phyloP scores from a whole-genome alignment of 2,888 invertebrate species.

The Ellobium chinense region DNA sequence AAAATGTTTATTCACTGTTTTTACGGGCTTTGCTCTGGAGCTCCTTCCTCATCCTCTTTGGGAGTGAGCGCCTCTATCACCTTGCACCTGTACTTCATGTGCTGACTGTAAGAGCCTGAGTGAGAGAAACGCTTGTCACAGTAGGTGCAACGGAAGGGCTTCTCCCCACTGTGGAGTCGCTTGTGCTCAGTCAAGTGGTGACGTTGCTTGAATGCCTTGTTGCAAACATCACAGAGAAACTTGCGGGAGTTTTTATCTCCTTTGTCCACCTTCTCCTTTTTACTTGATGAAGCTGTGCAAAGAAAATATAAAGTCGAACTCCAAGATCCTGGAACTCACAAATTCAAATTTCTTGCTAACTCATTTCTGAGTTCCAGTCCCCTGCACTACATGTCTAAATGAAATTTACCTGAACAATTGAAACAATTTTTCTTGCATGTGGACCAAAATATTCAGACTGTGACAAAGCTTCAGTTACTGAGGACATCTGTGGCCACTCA shows the following conservation, averaged over 20 bases:
- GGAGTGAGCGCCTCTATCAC: constrained; percentile 29
- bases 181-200: constrained; percentile 47
- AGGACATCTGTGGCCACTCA: too few relatives aligned
- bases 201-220: constrained; percentile 46
- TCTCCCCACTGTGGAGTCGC: constrained; percentile 45
- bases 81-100: constrained; percentile 45
- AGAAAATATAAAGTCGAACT: background rate
- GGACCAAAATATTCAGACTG: too few relatives aligned
- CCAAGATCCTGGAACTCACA: background rate
- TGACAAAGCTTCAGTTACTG: too few relatives aligned
- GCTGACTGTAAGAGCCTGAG: constrained; percentile 46
- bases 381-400: background rate
- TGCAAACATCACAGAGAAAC: constrained; percentile 44
- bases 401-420: too few relatives aligned
- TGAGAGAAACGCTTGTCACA: constrained; percentile 47
- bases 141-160: constrained; percentile 42
- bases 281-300: background rate
- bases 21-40: constrained; percentile 19
- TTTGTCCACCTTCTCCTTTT: constrained; percentile 25
- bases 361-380: too few relatives aligned
- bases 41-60: constrained; percentile 27
- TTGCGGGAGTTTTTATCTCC: constrained; percentile 40
- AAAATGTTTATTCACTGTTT: too few relatives aligned
- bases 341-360: too few relatives aligned
- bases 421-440: too few relatives aligned